Base-by-base conservation (phyloP, 2,113 vertebrate genomes). In the Trachemys scripta region DNA sequence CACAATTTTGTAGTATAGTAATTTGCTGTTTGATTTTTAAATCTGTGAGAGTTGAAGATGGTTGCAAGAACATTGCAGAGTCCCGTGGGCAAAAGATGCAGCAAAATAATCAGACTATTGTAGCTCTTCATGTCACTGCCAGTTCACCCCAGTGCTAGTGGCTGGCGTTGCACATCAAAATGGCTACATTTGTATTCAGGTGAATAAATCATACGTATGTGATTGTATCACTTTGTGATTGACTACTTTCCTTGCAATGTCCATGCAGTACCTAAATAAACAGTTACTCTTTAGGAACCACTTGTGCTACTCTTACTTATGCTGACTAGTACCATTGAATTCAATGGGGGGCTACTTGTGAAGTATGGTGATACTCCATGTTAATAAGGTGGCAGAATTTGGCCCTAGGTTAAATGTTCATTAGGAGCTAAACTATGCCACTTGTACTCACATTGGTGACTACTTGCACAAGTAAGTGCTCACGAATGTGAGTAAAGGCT, bases 321-420 rank as follows among this genome's bases (percentile, higher is more conserved):
- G 0, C 1, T 8, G 45, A 85, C 80, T 54, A 29, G 12, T 87
- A 1, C 1, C 49, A 3, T 53, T 24, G 69, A 90, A 42, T 42
- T 76, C 0, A 0, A 14, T 45, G 8, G 1, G 8, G 1, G 0
- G 3, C 82, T 51, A 86, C 31, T 2, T 14, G 35, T 1, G 1
- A 17, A 17, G 10, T n/a, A 65, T 27, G 45, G 22, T 4, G 78
- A 57, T 84, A 91, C 45, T 65, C 76, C 76, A 51, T 6, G 76
- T 12, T 72, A 22, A 9, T 14, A 38, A 29, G 35, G 8, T 57
- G 45, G 29, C 65, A 81, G 2, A 14, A 72, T 65, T 45, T 19
- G 8, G 8, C n/a, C 57, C 80, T 90, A 35, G 13, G 62, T 62
- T 31, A 69, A 69, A 69, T 38, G 65, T 72, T 72, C 65, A 22